Conservation (phyloP, 1,140 invertebrate species). For the Adelges cooleyi region DNA sequence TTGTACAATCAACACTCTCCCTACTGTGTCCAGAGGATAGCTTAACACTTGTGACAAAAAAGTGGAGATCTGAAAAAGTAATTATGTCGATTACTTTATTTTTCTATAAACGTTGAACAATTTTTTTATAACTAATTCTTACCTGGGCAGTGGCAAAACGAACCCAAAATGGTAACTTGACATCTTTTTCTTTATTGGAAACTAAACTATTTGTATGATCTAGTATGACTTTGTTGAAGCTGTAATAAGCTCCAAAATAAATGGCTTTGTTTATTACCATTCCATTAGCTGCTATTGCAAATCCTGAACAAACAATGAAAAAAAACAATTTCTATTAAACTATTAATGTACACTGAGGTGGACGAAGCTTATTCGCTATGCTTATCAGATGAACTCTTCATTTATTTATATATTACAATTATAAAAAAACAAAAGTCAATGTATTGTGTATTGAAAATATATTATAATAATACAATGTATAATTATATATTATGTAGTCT, state of each 20-base stretch:
- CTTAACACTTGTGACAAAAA: constrained; percentile 12
- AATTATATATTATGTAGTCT: too few species aligned
- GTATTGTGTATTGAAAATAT: too few species aligned
- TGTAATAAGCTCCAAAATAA: constrained; percentile 24
- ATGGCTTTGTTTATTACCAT: constrained; percentile 24
- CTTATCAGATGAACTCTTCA: too few species aligned
- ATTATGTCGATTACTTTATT: too few species aligned
- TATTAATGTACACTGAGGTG: too few species aligned
- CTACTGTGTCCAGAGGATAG: constrained; percentile 18
- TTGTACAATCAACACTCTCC: constrained; percentile 15
- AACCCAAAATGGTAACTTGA: constrained; percentile 24
- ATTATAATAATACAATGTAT: too few species aligned
- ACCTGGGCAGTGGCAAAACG: constrained; percentile 17
- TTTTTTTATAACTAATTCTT: background rate
- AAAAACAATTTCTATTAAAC: background rate
- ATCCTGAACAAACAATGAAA: background rate
- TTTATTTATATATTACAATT: too few species aligned
- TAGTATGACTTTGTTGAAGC: constrained; percentile 18
- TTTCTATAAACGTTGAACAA: too few species aligned
- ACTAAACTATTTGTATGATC: constrained; percentile 18
- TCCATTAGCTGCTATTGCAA: constrained; percentile 17
- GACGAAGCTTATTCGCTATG: too few species aligned
- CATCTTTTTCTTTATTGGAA: constrained; percentile 5
- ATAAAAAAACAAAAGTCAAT: too few species aligned
- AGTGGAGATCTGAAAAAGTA: background rate